Percentiles rank a stretch among this genome's conserved stretches.
Conservation (phyloP, 2,888 invertebrate genomes). For the Campaea margaritaria region DNA sequence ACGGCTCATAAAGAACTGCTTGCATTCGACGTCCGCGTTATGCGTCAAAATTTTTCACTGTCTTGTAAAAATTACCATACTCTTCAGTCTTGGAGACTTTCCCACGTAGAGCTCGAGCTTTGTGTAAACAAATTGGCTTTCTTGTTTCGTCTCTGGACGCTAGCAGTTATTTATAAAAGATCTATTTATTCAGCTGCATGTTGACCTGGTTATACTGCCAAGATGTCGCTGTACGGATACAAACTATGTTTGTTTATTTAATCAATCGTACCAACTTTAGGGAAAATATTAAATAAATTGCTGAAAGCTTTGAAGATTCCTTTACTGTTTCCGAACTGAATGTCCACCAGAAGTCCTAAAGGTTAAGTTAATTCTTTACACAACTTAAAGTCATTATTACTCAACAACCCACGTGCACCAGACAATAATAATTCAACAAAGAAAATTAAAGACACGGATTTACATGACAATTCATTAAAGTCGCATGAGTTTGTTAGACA, state of each 20-base stretch:
- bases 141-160: conserved; percentile 50
- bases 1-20: conserved; percentile 21
- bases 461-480: conserved; percentile 62
- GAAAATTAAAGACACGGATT: conserved; percentile 48
- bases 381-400: conserved; percentile 37
- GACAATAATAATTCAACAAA: conserved; percentile 45
- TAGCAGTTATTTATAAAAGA: conserved; percentile 74
- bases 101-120: conserved; percentile 28
- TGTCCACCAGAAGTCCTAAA: background rate
- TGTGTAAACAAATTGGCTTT: conserved; percentile 64
- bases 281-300: background rate
- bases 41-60: conserved; percentile 61
- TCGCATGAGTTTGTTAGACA: conserved; percentile 60
- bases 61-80: conserved; percentile 46
- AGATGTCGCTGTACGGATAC: conserved; percentile 54
- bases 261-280: conserved; percentile 9
- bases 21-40: conserved; percentile 32
- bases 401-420: conserved; percentile 37
- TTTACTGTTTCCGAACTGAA: background rate
- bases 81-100: conserved; percentile 22
- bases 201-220: conserved; percentile 77
- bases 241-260: conserved; percentile 30
- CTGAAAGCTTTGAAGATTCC: background rate
- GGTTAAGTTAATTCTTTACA: background rate
- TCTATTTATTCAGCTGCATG: conserved; percentile 80